Base-by-base conservation (phyloP, 2,113 vertebrate species). In the Vombatus ursinus region DNA sequence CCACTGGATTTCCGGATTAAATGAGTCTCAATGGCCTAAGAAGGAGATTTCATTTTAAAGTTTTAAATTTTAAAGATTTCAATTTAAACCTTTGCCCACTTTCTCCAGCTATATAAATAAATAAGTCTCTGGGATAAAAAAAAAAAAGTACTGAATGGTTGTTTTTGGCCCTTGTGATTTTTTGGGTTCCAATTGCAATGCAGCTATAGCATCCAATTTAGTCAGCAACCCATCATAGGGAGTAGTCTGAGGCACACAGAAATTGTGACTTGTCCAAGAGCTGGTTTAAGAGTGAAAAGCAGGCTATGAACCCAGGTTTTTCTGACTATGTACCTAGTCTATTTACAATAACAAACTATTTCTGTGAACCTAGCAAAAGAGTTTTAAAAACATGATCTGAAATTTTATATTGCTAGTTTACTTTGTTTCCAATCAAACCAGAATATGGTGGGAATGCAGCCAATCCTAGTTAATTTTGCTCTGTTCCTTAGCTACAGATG, bases 21-120 rank as follows among this genome's bases (percentile, higher is more conserved):
- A 98, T 99, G 99, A 50, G 99, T 99, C 98, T 99, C 99, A 49
- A 99, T 99, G 16, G 99, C 99, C 99, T 99, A 98, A 37, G 92
- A 95, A 97, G 8, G 94, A 90, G 0, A 92, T 1, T 44, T 0
- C 4, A 22, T 89, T 94, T 95, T 77, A 97, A 93, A 28, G 1
- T 14, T 92, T 24, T 84, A 31, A 6, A 94, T 12, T 52, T 52
- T 52, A 52, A 52, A 52, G 16, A 52, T 22, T 52, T 52, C 16
- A 52, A 3, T 52, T 52, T 52, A 52, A 52, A 22, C 52, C 91
- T 94, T 14, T 92, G n/a, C 10, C 2, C 6, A 22, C n/a, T 37
- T 50, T 93, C 53, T 49, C 95, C 52, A 93, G 89, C 90, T 91
- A 22, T 19, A 52, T 50, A 37, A 92, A 53, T 51, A 54, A 54